phyloP scores from a whole-genome alignment of 2,888 invertebrate species.

The Dione vanillae region DNA sequence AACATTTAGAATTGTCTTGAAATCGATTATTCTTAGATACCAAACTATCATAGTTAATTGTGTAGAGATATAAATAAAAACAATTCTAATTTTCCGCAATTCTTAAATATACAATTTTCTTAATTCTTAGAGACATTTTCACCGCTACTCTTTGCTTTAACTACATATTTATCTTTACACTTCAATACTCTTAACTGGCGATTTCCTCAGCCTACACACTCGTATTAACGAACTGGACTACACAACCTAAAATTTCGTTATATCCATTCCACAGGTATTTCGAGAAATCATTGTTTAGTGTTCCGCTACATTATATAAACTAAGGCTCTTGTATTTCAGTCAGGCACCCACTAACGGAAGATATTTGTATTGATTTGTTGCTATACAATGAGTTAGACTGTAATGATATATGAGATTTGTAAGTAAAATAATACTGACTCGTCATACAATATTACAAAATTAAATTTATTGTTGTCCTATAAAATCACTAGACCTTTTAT shows the following conservation, averaged over 20 bases:
- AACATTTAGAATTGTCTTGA: no score
- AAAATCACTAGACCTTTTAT: constrained; percentile 37
- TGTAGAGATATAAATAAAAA: neutral
- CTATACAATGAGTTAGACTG: neutral
- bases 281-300: no score
- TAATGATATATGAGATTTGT: neutral
- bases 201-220: constrained; percentile 29
- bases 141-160: neutral
- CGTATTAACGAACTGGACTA: constrained; percentile 16
- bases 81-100: neutral
- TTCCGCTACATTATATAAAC: no score
- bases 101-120: constrained; percentile 13
- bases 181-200: constrained; percentile 26
- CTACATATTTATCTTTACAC: constrained; percentile 33
- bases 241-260: no score
- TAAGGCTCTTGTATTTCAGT: no score
- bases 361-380: no score
- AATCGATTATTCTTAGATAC: no score
- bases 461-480: constrained; percentile 8
- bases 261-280: no score
- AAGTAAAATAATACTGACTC: neutral
- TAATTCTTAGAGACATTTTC: constrained; percentile 14
- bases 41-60: no score
- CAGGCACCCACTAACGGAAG: no score
- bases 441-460: constrained; percentile 19